Percentiles rank a stretch among this genome's conserved stretches.
phyloP scores from a whole-genome alignment of 1,140 invertebrate species.

The Drosophila tani region DNA sequence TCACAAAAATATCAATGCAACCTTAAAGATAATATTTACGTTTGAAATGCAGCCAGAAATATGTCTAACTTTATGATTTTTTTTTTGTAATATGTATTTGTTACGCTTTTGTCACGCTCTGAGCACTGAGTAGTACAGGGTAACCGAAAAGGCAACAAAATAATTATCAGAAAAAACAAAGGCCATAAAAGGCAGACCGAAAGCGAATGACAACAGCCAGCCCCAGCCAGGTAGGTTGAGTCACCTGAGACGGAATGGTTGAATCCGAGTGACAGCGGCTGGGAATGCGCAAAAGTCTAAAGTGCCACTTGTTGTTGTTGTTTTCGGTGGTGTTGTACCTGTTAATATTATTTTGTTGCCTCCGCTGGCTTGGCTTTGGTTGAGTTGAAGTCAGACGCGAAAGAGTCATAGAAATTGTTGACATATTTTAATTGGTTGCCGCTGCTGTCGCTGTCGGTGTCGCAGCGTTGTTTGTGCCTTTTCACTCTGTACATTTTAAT shows the following conservation, averaged over 20 bases:
- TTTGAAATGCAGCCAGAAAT: neutral
- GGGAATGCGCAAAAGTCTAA: constrained; percentile 82
- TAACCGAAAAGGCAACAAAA: constrained; percentile 30
- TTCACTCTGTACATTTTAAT: constrained; percentile 70
- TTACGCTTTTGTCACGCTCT: constrained; percentile 9
- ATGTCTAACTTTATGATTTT: too few relatives aligned
- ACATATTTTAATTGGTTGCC: constrained; percentile 53
- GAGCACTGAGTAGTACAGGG: constrained; percentile 12
- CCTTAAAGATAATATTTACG: neutral
- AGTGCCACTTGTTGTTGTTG: constrained; percentile 68
- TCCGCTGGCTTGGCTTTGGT: constrained; percentile 32
- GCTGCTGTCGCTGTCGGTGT: neutral
- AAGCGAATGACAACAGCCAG: constrained; percentile 34
- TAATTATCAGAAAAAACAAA: constrained; percentile 51
- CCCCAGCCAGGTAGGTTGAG: constrained; percentile 57
- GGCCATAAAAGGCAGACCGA: constrained; percentile 50
- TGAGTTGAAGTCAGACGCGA: constrained; percentile 61
- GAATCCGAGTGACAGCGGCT: constrained; percentile 63
- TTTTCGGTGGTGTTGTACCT: constrained; percentile 25
- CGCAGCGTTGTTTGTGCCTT: constrained; percentile 6
- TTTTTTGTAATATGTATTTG: too few relatives aligned
- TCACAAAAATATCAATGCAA: too few relatives aligned
- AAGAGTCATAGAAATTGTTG: constrained; percentile 64
- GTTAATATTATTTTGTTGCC: constrained; percentile 35
- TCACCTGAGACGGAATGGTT: constrained; percentile 63